Conservation (phyloP, 2,888 invertebrate genomes). For the Vanessa cardui region DNA sequence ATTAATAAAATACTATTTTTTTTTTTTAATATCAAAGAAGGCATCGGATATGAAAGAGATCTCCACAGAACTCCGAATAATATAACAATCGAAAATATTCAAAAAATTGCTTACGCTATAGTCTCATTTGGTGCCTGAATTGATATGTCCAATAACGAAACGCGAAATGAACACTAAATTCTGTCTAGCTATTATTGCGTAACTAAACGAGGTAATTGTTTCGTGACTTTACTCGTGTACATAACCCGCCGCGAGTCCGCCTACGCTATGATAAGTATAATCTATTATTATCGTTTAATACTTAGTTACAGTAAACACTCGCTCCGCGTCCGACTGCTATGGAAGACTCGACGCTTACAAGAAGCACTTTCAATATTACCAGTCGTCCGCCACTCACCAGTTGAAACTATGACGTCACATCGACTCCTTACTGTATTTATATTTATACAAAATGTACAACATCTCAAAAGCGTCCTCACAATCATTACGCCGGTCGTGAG, state of each 20-base stretch:
- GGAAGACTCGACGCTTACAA: slow-evolving; percentile 82
- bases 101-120: slow-evolving; percentile 75
- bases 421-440: slow-evolving; percentile 72
- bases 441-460: slow-evolving; percentile 81
- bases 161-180: slow-evolving; percentile 73
- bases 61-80: slow-evolving; percentile 47
- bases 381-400: slow-evolving; percentile 75
- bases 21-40: slow-evolving; percentile 20
- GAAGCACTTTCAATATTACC: slow-evolving; percentile 78
- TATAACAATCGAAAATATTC: slow-evolving; percentile 66
- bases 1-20: slow-evolving; percentile 9
- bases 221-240: slow-evolving; percentile 72
- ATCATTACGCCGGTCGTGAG: slow-evolving; percentile 41
- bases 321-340: slow-evolving; percentile 78
- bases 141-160: slow-evolving; percentile 81
- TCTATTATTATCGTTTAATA: slow-evolving; percentile 82
- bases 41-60: slow-evolving; percentile 35
- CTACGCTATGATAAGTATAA: slow-evolving; percentile 77
- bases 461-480: slow-evolving; percentile 74
- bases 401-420: slow-evolving; percentile 62
- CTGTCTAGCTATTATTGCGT: slow-evolving; percentile 74
- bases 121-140: slow-evolving; percentile 80
- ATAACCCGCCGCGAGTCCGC: slow-evolving; percentile 62
- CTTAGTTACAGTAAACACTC: slow-evolving; percentile 78
- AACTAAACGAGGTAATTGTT: slow-evolving; percentile 81